Base-by-base conservation (phyloP, 2,797 vertebrate genomes). In the Furcifer pardalis region DNA sequence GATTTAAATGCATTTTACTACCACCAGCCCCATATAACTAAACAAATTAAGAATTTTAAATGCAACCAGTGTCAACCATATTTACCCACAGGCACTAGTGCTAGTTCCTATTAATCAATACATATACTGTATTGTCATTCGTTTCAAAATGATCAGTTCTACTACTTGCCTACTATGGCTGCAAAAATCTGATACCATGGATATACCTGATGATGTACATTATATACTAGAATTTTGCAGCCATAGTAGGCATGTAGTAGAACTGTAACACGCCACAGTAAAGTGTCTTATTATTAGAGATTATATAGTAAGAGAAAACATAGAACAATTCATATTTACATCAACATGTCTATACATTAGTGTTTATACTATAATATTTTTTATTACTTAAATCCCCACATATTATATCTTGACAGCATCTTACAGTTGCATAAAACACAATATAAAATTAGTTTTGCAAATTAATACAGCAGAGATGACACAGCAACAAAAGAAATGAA, bases 351-450 rank as follows among this genome's bases (percentile, higher is more conserved):
- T n/a, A n/a, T 91, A 78, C 84, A 84, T 84, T 88, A 32, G 77
- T 84, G 90, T 82, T 89, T 89, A 92, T 86, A 89, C 91, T 92
- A 88, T 89, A 86, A 86, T 91, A 89, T 46, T 46, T 77, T 85
- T 69, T 19, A 81, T 56, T 56, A 19, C 3, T 56, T 56, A 56
- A 4, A 56, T 56, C 21, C 21, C 52, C 90, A 93, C 93, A 90
- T 94, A 90, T 90, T 86, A 89, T 4, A 1, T 49, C 84, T 82
- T 10, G 89, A 93, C 90, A 56, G 88, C 89, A 87, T 75, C 77
- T 82, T 69, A 72, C 77, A 76, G 87, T 86, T 91, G 93, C 91
- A 35, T 46, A 89, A 87, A 86, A 88, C 56, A 85, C 32, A 80
- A 35, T 85, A 90, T 4, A 85, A 90, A 91, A 94, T 9, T 89